phyloP scores from a whole-genome alignment of 1,140 invertebrate genomes.

The Patella vulgata region DNA sequence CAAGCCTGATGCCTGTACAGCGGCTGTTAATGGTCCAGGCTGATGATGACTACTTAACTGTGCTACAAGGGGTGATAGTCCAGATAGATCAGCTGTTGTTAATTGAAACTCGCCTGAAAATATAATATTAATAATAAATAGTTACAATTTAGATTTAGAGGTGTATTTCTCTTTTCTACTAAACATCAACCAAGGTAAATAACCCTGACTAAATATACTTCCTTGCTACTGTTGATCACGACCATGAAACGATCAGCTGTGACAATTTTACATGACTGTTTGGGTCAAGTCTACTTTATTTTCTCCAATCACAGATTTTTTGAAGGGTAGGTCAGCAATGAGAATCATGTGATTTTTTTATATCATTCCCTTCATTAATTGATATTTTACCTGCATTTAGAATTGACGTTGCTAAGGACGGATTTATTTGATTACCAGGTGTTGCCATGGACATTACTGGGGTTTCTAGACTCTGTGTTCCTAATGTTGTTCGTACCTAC shows the following conservation, averaged over 20 bases:
- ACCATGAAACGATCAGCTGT: no score
- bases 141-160: no score
- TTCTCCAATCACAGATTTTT: no score
- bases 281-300: no score
- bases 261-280: no score
- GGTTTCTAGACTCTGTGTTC: slow-evolving; percentile 2
- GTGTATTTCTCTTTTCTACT: no score
- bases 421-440: slow-evolving; percentile 3
- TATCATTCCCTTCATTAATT: no score
- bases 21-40: slow-evolving; percentile 62
- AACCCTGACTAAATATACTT: no score
- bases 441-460: slow-evolving; percentile 5
- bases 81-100: slow-evolving; percentile 56
- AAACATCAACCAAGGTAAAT: no score
- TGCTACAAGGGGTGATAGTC: slow-evolving; percentile 36
- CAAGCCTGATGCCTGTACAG: slow-evolving; percentile 60
- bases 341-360: no score
- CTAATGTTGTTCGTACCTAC: not conserved
- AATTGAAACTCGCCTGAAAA: slow-evolving; percentile 64
- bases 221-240: no score
- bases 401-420: slow-evolving; percentile 12
- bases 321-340: no score
- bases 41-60: slow-evolving; percentile 27
- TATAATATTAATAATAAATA: slow-evolving; percentile 6
- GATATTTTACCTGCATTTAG: not conserved